Conservation (phyloP, 2,113 vertebrate species). For the Nematolebias whitei region DNA sequence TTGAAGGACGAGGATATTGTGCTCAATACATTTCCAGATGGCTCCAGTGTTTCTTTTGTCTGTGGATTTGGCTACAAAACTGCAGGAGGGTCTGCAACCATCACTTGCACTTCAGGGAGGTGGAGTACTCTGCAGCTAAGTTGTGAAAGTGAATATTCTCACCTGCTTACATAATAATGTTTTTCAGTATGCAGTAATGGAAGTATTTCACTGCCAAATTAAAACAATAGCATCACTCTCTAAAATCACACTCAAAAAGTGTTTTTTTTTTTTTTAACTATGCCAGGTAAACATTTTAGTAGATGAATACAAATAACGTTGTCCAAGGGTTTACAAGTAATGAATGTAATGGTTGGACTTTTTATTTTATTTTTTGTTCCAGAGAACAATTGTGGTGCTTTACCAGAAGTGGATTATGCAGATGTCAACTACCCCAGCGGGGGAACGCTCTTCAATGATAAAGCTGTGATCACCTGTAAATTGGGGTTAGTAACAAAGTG, state of each 20-base stretch:
- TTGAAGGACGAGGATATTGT: background rate
- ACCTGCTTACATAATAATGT: background rate
- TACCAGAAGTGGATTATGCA: rapidly evolving
- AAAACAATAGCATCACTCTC: background rate
- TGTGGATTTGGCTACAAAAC: background rate
- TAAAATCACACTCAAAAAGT: too few relatives aligned
- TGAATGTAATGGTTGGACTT: background rate
- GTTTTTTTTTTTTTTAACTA: too few relatives aligned
- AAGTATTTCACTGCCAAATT: background rate
- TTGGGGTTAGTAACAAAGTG: slow-evolving; percentile 15
- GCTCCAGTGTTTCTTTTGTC: background rate
- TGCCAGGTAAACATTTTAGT: too few relatives aligned
- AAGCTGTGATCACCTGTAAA: rapidly evolving
- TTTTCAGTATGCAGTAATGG: background rate
- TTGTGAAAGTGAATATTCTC: slow-evolving; percentile 58
- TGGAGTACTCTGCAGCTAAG: slow-evolving; percentile 24
- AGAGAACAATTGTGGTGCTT: slow-evolving; percentile 31
- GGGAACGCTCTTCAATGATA: slow-evolving; percentile 23
- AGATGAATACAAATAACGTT: background rate
- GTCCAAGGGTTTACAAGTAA: background rate
- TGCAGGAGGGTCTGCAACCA: rapidly evolving
- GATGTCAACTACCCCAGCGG: rapidly evolving
- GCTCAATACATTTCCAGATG: background rate
- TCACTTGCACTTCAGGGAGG: slow-evolving; percentile 23
- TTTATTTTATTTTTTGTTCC: slow-evolving; percentile 15